phyloP scores from a whole-genome alignment of 2,888 invertebrate species.

The Phrixothrix hirtus region DNA sequence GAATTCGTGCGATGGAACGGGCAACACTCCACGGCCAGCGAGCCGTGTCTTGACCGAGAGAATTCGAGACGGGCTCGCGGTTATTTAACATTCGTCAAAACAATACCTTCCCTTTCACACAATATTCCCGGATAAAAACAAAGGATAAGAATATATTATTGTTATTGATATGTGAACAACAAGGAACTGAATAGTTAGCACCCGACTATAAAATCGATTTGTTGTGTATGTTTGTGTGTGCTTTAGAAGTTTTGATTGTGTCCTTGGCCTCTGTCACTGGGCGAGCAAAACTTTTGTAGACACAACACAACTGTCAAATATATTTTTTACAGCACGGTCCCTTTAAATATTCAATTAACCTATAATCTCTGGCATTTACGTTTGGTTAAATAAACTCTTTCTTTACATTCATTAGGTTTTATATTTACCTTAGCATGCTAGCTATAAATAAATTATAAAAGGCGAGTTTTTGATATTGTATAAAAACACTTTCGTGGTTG shows the following conservation, averaged over 20 bases:
- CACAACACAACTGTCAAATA: slow-evolving; percentile 14
- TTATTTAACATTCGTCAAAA: slow-evolving; percentile 32
- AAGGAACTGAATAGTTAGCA: slow-evolving; percentile 7
- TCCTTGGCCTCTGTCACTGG: slow-evolving; percentile 12
- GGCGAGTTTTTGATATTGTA: slow-evolving; percentile 1
- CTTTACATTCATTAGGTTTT: neutral
- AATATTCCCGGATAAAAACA: slow-evolving; percentile 19
- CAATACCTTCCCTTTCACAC: slow-evolving; percentile 24
- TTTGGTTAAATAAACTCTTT: neutral
- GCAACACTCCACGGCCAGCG: slow-evolving; percentile 23
- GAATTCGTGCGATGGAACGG: slow-evolving; percentile 15
- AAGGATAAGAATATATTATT: slow-evolving; percentile 8
- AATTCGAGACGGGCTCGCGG: slow-evolving; percentile 34
- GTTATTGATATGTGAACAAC: slow-evolving; percentile 1
- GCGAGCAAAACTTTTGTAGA: slow-evolving; percentile 7
- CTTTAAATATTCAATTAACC: slow-evolving; percentile 18
- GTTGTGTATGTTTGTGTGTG: slow-evolving; percentile 3
- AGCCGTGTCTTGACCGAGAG: slow-evolving; percentile 34
- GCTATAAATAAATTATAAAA: slow-evolving; percentile 15
- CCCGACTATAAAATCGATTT: slow-evolving; percentile 10
- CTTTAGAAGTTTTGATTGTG: slow-evolving; percentile 10
- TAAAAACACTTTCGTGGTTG: slow-evolving; percentile 8
- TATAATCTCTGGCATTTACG: slow-evolving; percentile 13
- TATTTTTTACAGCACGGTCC: slow-evolving; percentile 10
- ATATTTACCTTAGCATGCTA: slow-evolving; percentile 10